phyloP scores from a whole-genome alignment of 1,140 invertebrate genomes.

The Pomacea maculata region DNA sequence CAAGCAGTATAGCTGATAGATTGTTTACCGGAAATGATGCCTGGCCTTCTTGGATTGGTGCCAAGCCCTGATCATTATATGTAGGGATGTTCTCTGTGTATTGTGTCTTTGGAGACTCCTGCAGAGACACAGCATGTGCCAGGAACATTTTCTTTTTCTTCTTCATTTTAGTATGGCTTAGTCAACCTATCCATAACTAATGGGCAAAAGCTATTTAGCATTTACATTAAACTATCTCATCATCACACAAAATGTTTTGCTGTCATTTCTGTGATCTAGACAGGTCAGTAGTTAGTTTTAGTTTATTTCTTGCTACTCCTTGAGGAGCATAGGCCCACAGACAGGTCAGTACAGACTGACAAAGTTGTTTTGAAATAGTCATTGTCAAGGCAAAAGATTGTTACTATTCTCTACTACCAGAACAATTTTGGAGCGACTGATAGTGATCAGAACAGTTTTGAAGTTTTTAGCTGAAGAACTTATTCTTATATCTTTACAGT shows the following conservation, averaged over 20 bases:
- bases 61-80: neutral
- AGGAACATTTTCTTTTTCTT: neutral
- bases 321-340: too few species aligned
- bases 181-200: too few species aligned
- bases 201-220: neutral
- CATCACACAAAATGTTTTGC: neutral
- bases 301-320: too few species aligned
- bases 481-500: too few species aligned
- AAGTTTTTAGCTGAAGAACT: too few species aligned
- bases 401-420: too few species aligned
- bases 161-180: neutral
- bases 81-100: neutral
- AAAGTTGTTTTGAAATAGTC: too few species aligned
- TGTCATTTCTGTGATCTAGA: neutral
- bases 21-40: constrained; percentile 18
- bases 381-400: too few species aligned
- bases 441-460: too few species aligned
- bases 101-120: constrained; percentile 7
- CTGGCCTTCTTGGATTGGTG: constrained; percentile 9
- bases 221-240: neutral
- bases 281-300: neutral
- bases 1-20: neutral
- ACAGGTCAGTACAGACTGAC: neutral
- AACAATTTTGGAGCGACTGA: too few species aligned
- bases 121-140: neutral